Evolutionary conservation across 2,113 vertebrate species (phyloP).

Genomic region (Chlamydotis undulata): DNA sequence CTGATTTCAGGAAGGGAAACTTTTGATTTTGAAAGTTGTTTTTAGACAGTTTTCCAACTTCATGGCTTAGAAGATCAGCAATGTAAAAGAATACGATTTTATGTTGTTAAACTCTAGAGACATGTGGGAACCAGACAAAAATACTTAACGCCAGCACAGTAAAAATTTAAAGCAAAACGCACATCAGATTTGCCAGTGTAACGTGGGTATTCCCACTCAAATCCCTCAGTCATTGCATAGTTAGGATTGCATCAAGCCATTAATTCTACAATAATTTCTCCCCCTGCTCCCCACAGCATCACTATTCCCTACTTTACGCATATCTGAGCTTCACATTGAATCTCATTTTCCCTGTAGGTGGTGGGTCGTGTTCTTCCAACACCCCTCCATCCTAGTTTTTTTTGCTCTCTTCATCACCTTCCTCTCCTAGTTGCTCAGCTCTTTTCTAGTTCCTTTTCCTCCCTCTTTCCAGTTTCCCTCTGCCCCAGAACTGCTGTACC

Average conservation of each 20-base stretch:
- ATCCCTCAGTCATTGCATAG: not conserved
- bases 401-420: not conserved
- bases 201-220: not conserved
- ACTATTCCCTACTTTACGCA: accelerated
- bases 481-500: not conserved
- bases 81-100: not conserved
- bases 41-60: not conserved
- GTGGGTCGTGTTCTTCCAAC: not conserved
- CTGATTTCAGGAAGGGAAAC: not conserved
- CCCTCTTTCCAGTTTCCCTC: not conserved
- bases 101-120: not conserved
- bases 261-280: not conserved
- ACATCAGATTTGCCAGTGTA: not conserved
- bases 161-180: not conserved
- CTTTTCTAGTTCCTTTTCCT: not conserved
- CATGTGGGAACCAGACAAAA: not conserved
- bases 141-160: not conserved
- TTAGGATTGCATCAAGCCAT: not conserved
- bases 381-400: not conserved
- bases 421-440: not conserved
- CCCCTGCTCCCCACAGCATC: not conserved
- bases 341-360: not conserved
- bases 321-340: not conserved
- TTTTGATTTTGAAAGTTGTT: not conserved
- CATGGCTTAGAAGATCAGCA: not conserved